These are phyloP conservation scores for Echinops telfairi DNA, from an alignment of 2,113 vertebrate genomes.

Conservation along the genomic window DNA sequence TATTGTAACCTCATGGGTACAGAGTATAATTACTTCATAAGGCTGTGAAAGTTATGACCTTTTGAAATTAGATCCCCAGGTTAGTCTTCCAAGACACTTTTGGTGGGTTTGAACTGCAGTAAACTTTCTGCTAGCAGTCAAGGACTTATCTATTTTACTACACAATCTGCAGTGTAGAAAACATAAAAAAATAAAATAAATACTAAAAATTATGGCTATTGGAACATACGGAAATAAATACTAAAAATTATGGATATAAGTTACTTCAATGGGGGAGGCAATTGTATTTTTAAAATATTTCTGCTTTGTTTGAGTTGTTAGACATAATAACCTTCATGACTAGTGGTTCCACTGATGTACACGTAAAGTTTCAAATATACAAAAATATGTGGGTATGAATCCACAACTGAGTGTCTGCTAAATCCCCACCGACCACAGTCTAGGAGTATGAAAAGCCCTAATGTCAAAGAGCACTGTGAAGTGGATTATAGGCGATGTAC, in stretches of 20 bases:
- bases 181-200: conserved; percentile 42
- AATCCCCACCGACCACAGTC: too few relatives aligned
- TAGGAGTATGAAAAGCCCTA: too few relatives aligned
- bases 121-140: neutral
- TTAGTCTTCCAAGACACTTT: neutral
- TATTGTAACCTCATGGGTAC: neutral
- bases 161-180: neutral
- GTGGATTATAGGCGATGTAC: too few relatives aligned
- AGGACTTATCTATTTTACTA: neutral
- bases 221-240: conserved; percentile 41
- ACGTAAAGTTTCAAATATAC: conserved; percentile 20
- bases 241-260: conserved; percentile 4
- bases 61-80: neutral
- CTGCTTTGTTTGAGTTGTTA: conserved; percentile 51
- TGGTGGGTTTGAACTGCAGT: neutral
- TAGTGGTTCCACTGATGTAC: neutral
- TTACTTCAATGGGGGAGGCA: neutral
- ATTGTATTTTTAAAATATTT: conserved; percentile 28
- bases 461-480: too few relatives aligned
- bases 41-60: neutral
- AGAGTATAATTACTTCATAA: neutral
- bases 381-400: neutral
- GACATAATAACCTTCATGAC: conserved; percentile 20
- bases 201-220: conserved; percentile 11
- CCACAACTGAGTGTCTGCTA: too few relatives aligned